Percentiles rank a stretch among this genome's conserved stretches.
phyloP scores from a whole-genome alignment of 2,113 vertebrate species.

The Callocephalon fimbriatum region DNA sequence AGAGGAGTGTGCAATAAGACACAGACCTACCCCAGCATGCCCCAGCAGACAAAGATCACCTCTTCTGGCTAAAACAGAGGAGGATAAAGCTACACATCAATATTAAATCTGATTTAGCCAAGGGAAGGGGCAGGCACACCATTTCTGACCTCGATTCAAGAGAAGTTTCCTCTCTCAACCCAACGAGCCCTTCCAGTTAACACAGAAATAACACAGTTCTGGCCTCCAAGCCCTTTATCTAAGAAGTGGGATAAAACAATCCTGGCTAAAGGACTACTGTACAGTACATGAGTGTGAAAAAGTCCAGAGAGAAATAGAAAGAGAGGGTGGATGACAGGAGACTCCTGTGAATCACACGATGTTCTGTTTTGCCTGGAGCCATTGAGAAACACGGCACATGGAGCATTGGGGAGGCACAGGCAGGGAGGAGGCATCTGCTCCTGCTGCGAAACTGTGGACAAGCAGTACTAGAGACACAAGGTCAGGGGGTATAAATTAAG shows the following conservation, averaged over 20 bases:
- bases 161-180: neutral
- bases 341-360: fast-evolving
- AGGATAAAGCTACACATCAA: neutral
- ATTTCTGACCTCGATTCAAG: neutral
- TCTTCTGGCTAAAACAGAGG: neutral
- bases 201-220: neutral
- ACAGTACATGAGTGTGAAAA: fast-evolving
- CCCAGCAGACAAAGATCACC: neutral
- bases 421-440: neutral
- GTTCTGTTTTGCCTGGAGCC: neutral
- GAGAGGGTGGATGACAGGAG: neutral
- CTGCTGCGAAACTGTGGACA: fast-evolving
- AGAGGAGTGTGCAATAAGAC: fast-evolving
- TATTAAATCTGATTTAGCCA: neutral
- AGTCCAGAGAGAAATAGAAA: neutral
- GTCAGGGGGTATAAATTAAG: neutral
- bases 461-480: neutral
- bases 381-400: fast-evolving
- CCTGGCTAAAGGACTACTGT: neutral
- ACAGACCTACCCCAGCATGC: fast-evolving
- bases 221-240: neutral
- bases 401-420: fast-evolving
- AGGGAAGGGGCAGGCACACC: neutral
- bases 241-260: neutral
- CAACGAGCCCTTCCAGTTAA: neutral